Evolutionary conservation across 2,797 vertebrate genomes (phyloP).

Genomic region (Sebastes steindachneri): DNA sequence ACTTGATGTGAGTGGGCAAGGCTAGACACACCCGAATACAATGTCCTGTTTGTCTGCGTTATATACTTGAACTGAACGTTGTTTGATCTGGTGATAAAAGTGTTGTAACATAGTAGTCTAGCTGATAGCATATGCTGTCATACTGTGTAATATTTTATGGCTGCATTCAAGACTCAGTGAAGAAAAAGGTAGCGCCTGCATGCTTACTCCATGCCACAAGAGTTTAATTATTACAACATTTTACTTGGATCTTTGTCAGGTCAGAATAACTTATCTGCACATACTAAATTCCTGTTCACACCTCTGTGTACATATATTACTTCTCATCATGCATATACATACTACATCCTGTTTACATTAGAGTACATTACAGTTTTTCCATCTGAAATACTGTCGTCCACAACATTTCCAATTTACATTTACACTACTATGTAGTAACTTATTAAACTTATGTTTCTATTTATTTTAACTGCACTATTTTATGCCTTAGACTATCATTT

Average conservation of each 20-base stretch:
- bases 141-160: not conserved
- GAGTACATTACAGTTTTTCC: no score
- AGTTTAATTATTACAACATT: not conserved
- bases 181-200: not conserved
- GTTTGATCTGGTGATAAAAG: conserved; percentile 19
- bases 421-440: no score
- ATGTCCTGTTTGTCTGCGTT: conserved; percentile 10
- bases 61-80: not conserved
- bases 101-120: not conserved
- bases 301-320: no score
- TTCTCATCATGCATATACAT: no score
- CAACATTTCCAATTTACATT: no score
- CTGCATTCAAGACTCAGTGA: not conserved
- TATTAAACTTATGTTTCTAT: no score
- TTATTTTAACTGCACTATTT: no score
- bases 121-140: not conserved
- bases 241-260: not conserved
- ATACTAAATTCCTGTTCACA: no score
- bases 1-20: conserved; percentile 26
- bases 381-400: no score
- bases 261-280: not conserved
- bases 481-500: no score
- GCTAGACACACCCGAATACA: conserved; percentile 13
- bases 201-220: not conserved
- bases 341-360: no score